Evolutionary conservation across 2,888 invertebrate genomes (phyloP), one percentile per base, ranked within the genome.

Genomic region (Drosophila demipolita): DNA sequence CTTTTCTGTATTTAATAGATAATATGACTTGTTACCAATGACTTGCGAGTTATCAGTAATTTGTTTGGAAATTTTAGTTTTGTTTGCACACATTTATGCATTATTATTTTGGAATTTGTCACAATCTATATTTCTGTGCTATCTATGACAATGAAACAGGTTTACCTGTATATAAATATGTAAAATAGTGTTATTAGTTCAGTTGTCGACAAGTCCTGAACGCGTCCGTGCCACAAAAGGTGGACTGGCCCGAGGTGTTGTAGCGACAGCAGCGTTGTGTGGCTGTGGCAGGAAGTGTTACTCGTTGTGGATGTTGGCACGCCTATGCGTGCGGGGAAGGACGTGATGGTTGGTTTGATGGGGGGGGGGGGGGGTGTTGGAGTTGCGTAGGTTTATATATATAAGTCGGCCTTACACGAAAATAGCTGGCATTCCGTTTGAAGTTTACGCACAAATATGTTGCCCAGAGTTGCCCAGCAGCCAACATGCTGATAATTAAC

Each of bases 361-460:
- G 26, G 50, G 49, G 49, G 54, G 52, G 32, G 33, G 38, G 29
- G n/a, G 1, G 26, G 26, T 26, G 26, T 26, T 26, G 6, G 52
- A 49, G 8, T 11, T 52, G 32, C 32, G 29, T 66, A 73, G 77
- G 67, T 75, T 15, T 49, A 26, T 54, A 54, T 54, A 36, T 55
- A 66, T 48, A 45, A 62, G 73, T 52, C 63, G 77, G 70, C 58
- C 75, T 82, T 75, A 77, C 70, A 88, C 85, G 76, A 77, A 90
- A 90, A 90, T 90, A 90, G 75, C 89, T 78, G 69, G 64, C 75
- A 90, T 90, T 91, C 89, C 89, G 85, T 90, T 90, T 90, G 90
- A 90, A 90, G 89, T 90, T 90, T 85, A 88, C 90, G 87, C 90
- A 88, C 86, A 87, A 88, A 81, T 83, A 80, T 87, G 83, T 79